Evolutionary conservation across 2,888 invertebrate genomes (phyloP), one percentile per base, ranked within the genome.

Genomic region (Plemyria rubiginata): DNA sequence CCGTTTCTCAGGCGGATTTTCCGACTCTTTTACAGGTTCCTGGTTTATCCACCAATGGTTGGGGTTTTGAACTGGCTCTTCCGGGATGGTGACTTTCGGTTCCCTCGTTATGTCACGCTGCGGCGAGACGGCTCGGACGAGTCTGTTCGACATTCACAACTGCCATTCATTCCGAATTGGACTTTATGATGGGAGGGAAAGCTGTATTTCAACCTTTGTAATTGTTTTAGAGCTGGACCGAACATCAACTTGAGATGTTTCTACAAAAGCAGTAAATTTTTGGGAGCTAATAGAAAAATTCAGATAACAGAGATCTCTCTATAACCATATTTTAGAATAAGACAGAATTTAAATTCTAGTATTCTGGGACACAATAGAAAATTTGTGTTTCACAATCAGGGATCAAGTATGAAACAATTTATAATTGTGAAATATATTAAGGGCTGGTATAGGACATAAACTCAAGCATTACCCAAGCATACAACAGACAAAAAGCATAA

Each of bases 71-170:
- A 65, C 60, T 3, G 52, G 60, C 11, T 59, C 52, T 36, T 43
- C 61, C 0, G 62, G 60, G 22, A 65, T 12, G 53, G 62, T 63
- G 29, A 65, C 54, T 36, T 16, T 45, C 4, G 45, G 16, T 16
- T 16, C 9, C 45, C 63, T 60, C 29, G 49, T 22, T 16, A 65
- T 56, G n/a, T 58, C 52, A 4, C 66, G 55, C n/a, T 53, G 36
- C 45, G 50, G 41, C 65, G 69, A 22, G 50, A 41, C 48, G 65
- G 66, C 59, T 67, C 65, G 12, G 28, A 32, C 5, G 41, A 51
- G 12, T 62, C 66, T 67, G 65, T 65, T 62, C 52, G 67, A 65
- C 54, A 67, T 67, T 61, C 69, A 45, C 46, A 62, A 63, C 60
- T 50, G 13, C 56, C 68, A 53, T 66, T 66, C 68, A 64, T 65